Evolutionary conservation across 2,113 vertebrate species (phyloP).

Genomic region (Thunnus maccoyii): DNA sequence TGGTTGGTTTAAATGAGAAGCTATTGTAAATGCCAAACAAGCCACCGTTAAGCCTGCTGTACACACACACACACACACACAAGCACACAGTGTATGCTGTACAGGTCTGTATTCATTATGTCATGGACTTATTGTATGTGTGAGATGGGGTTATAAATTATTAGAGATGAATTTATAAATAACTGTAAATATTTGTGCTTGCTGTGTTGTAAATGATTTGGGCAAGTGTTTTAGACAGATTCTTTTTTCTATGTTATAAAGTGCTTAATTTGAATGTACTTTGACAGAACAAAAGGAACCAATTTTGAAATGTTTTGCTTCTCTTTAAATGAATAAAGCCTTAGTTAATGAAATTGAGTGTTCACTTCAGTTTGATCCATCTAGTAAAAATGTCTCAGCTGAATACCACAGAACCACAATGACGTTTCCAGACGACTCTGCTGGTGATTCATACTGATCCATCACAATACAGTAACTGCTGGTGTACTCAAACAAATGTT

Average conservation of each 20-base stretch:
- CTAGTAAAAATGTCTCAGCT: not conserved
- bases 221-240: slow-evolving; percentile 63
- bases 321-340: slow-evolving; percentile 69
- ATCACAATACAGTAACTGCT: not conserved
- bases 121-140: slow-evolving; percentile 47
- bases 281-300: slow-evolving; percentile 71
- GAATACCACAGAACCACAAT: not conserved
- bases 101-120: slow-evolving; percentile 66
- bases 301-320: slow-evolving; percentile 60
- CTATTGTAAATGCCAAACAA: slow-evolving; percentile 62
- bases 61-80: slow-evolving; percentile 37
- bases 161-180: slow-evolving; percentile 85
- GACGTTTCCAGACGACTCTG: not conserved
- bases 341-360: not conserved
- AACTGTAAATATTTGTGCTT: slow-evolving; percentile 89
- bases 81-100: slow-evolving; percentile 45
- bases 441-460: not conserved
- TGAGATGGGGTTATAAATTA: slow-evolving; percentile 75
- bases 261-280: slow-evolving; percentile 69
- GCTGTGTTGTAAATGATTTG: slow-evolving; percentile 86
- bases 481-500: not conserved
- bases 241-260: slow-evolving; percentile 70
- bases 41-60: slow-evolving; percentile 41
- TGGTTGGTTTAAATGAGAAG: slow-evolving; percentile 16
- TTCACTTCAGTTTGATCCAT: slow-evolving; percentile 19